Evolutionary conservation across 2,888 invertebrate species (phyloP).

Genomic region (Smittia aterrima): DNA sequence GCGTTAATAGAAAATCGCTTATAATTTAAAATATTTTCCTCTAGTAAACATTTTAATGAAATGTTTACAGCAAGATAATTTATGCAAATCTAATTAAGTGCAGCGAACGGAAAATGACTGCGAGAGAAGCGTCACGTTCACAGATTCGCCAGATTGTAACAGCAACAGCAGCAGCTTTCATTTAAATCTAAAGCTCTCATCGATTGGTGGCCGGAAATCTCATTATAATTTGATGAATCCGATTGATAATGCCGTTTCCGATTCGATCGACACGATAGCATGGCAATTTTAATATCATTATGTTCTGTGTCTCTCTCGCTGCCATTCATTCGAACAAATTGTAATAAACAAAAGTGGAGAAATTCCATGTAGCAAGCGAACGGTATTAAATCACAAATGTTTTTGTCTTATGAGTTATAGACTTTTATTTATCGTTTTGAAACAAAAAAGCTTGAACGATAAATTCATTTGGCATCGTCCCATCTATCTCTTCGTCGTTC

Average conservation of each 20-base stretch:
- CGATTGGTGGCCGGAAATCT: slow-evolving; percentile 9
- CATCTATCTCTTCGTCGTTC: slow-evolving; percentile 5
- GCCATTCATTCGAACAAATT: background rate
- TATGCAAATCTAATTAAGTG: slow-evolving; percentile 36
- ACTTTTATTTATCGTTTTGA: slow-evolving; percentile 26
- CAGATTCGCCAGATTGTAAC: too few species aligned
- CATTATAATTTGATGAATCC: slow-evolving; percentile 28
- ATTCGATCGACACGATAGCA: background rate
- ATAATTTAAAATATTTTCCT: too few species aligned
- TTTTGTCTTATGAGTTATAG: slow-evolving; percentile 22
- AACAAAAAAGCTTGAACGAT: slow-evolving; percentile 8
- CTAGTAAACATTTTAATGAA: background rate
- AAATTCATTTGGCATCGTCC: slow-evolving; percentile 27
- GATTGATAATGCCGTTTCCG: slow-evolving; percentile 29
- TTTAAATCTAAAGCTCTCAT: background rate
- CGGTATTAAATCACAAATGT: background rate
- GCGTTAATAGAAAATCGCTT: too few species aligned
- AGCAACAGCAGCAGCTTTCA: too few species aligned
- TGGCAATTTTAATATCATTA: background rate
- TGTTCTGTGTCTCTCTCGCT: background rate
- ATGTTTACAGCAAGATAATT: slow-evolving; percentile 13
- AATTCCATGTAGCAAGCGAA: background rate
- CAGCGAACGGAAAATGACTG: background rate
- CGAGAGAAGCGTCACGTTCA: too few species aligned
- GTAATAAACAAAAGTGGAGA: slow-evolving; percentile 10